Evolutionary conservation across 2,888 invertebrate species (phyloP).

Genomic region (Frankliniella intonsa): DNA sequence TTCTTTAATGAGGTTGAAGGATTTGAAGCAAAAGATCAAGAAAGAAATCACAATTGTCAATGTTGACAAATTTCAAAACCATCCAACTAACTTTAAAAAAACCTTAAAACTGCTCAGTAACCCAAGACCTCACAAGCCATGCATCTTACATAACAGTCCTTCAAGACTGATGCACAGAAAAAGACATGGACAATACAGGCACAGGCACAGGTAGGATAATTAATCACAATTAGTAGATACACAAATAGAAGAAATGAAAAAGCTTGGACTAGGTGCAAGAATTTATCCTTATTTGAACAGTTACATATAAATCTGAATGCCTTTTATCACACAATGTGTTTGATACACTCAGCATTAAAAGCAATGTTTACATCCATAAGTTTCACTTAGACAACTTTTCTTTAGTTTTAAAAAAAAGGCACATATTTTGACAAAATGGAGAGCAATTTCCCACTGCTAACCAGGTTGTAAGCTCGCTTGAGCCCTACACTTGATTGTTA

Average conservation of each 20-base stretch:
- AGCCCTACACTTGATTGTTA: conserved; percentile 4
- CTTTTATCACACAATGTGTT: conserved; percentile 19
- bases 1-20: too few relatives aligned
- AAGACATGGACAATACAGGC: conserved; percentile 19
- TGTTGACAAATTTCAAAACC: neutral
- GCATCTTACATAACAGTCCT: neutral
- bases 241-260: conserved; percentile 27
- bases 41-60: neutral
- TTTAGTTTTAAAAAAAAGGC: neutral
- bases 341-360: conserved; percentile 23
- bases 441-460: conserved; percentile 10
- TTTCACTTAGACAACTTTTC: conserved; percentile 14
- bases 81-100: neutral
- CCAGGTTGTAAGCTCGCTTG: conserved; percentile 4
- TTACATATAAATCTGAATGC: conserved; percentile 17
- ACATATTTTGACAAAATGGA: conserved; percentile 23
- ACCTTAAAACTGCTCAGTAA: neutral
- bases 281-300: conserved; percentile 20
- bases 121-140: neutral
- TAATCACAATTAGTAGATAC: conserved; percentile 27
- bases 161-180: conserved; percentile 13
- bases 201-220: conserved; percentile 22
- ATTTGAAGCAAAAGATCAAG: neutral
- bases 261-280: conserved; percentile 26
- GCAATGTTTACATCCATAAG: conserved; percentile 14